Evolutionary conservation across 1,140 invertebrate genomes (phyloP).

Genomic region (Neodiprion lecontei): DNA sequence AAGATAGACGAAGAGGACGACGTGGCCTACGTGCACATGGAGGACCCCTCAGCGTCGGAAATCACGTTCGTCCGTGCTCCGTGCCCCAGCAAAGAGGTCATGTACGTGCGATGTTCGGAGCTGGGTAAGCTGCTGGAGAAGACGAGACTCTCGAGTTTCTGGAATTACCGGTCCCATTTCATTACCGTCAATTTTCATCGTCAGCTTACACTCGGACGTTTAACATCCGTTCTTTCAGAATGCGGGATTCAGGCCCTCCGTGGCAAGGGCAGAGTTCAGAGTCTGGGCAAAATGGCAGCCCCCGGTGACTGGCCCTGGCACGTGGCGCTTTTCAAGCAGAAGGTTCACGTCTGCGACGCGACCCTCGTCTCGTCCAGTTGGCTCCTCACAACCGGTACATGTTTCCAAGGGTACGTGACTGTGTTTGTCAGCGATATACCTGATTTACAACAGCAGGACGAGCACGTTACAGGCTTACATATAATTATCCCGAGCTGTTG

Average conservation of each 20-base stretch:
- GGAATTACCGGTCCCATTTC: constrained; percentile 6
- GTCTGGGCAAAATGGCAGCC: constrained; percentile 72
- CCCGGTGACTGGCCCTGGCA: constrained; percentile 92
- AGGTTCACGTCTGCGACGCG: constrained; percentile 87
- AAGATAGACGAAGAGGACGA: constrained; percentile 61
- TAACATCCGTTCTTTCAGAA: constrained; percentile 59
- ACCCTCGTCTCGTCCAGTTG: constrained; percentile 80
- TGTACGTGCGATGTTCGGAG: constrained; percentile 79
- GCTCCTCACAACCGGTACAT: constrained; percentile 87
- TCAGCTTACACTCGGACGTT: neutral
- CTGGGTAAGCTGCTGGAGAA: constrained; percentile 65
- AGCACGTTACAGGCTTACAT: neutral
- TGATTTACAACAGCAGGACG: neutral
- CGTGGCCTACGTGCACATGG: constrained; percentile 77
- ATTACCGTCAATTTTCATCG: neutral
- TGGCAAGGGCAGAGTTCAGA: constrained; percentile 57
- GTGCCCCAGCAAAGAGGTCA: constrained; percentile 79
- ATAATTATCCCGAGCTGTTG: neutral
- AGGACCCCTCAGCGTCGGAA: constrained; percentile 79
- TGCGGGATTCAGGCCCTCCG: constrained; percentile 76
- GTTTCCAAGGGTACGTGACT: constrained; percentile 75
- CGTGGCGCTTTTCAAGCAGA: constrained; percentile 80
- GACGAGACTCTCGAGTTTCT: constrained; percentile 2
- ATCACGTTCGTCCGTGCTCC: constrained; percentile 79
- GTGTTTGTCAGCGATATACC: neutral